Conservation (phyloP, 2,113 vertebrate species). For the Philantomba maxwellii region DNA sequence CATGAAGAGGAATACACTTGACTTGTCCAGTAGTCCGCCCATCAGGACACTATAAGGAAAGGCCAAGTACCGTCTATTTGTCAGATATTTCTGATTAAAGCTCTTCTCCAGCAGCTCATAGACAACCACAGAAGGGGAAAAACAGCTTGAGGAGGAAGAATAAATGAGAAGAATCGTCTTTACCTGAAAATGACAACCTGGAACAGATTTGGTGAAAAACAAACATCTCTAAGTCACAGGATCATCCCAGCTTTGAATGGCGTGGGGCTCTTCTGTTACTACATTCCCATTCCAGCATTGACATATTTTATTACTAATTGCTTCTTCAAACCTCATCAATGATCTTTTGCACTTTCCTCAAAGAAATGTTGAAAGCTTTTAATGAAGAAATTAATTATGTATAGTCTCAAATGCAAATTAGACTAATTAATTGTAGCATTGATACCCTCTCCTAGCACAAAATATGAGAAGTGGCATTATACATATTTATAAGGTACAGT, state of each 20-base stretch:
- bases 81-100: neutral
- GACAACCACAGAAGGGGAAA: neutral
- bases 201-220: constrained; percentile 17
- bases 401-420: constrained; percentile 83
- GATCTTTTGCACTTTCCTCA: constrained; percentile 82
- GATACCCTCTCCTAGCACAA: constrained; percentile 72
- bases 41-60: rapidly evolving
- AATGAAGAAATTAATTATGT: constrained; percentile 87
- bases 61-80: neutral
- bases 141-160: neutral
- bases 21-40: neutral
- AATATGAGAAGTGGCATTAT: constrained; percentile 67
- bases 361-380: constrained; percentile 83
- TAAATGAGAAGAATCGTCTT: neutral
- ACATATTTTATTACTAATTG: constrained; percentile 83
- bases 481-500: constrained; percentile 81
- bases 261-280: constrained; percentile 21
- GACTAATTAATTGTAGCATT: constrained; percentile 83
- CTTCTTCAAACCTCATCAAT: constrained; percentile 79
- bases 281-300: constrained; percentile 71
- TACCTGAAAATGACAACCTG: constrained; percentile 39
- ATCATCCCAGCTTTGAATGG: constrained; percentile 49
- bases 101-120: neutral
- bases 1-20: rapidly evolving
- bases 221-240: constrained; percentile 5